Percentiles rank a stretch among this genome's conserved stretches.
Evolutionary conservation across 2,797 vertebrate genomes (phyloP).

Genomic region (Tarsius wallacei): DNA sequence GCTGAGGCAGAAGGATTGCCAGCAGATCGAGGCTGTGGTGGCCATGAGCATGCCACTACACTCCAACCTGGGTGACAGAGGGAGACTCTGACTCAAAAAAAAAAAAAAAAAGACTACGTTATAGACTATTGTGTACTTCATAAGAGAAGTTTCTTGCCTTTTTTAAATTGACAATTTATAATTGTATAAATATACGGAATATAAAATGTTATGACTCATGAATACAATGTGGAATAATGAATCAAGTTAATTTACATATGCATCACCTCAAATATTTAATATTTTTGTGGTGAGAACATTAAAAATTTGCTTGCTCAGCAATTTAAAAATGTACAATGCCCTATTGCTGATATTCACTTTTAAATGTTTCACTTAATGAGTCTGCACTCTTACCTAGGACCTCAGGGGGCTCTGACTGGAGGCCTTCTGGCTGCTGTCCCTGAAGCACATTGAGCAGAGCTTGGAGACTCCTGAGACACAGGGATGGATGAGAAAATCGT

Average conservation of each 20-base stretch:
- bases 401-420: constrained; percentile 98
- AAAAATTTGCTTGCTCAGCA: neutral
- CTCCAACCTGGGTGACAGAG: too few species aligned
- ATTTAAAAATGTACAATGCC: neutral
- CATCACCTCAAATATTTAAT: neutral
- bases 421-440: constrained; percentile 98
- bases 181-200: neutral
- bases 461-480: constrained; percentile 98
- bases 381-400: constrained; percentile 94
- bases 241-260: neutral
- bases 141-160: neutral
- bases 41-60: too few species aligned
- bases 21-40: too few species aligned
- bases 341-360: neutral
- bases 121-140: neutral
- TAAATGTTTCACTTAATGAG: neutral
- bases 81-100: too few species aligned
- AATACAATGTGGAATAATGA: neutral
- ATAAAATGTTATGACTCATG: neutral
- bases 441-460: constrained; percentile 98
- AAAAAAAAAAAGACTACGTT: neutral
- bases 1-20: too few species aligned
- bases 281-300: neutral
- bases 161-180: neutral
- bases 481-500: constrained; percentile 97